Evolutionary conservation across 92 coral and sea anemone genomes (phyloP).

Genomic region (Epizoanthus fatuus): DNA sequence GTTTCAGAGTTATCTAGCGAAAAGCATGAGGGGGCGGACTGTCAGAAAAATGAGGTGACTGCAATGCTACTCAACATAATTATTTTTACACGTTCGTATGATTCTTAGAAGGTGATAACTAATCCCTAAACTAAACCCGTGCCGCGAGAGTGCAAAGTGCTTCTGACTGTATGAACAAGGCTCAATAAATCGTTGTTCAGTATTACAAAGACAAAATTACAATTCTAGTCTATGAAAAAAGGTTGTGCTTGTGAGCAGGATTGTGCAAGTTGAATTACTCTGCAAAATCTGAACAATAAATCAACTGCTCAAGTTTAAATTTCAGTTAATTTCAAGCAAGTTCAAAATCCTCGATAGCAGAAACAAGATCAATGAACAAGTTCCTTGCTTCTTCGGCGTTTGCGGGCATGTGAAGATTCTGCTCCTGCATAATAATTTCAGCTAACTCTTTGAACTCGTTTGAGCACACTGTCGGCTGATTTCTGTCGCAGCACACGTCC

Average conservation of each 20-base stretch:
- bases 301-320: not conserved
- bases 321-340: not conserved
- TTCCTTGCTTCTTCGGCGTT: slow-evolving; percentile 3
- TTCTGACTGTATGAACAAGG: not conserved
- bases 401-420: slow-evolving; percentile 9
- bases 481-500: not conserved
- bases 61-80: slow-evolving; percentile 1
- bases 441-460: slow-evolving; percentile 1
- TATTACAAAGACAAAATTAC: not conserved
- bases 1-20: slow-evolving; percentile 2
- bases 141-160: slow-evolving; percentile 1
- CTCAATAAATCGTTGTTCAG: not conserved
- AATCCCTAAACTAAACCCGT: not conserved
- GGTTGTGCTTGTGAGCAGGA: not conserved
- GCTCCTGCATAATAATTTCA: slow-evolving; percentile 3
- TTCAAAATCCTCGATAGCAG: not conserved
- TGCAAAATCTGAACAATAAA: not conserved
- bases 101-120: not conserved
- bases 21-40: not conserved
- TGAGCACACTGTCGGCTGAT: slow-evolving; percentile 1
- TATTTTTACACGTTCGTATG: not conserved
- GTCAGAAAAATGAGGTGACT: not conserved
- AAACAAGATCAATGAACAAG: slow-evolving; percentile 5
- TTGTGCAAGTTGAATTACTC: not conserved
- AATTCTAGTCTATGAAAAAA: not conserved